Evolutionary conservation across 2,888 invertebrate genomes (phyloP), one percentile per base, ranked within the genome.

Genomic region (Diarsia rubi): DNA sequence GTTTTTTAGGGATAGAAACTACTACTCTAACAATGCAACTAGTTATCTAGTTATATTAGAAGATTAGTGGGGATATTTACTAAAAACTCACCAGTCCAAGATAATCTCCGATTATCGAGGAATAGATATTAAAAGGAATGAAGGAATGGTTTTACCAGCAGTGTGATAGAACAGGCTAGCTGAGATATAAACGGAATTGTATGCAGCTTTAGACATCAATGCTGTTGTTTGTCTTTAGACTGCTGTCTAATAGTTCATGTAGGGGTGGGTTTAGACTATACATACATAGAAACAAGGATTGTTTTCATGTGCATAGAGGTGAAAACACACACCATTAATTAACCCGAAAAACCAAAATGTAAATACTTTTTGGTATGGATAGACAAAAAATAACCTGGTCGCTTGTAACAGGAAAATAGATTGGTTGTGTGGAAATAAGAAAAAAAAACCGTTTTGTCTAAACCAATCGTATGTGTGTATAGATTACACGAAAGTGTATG

Each of bases 401-500:
- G 4, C 2, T n/a, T 44, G 42, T 42, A 21, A 37, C n/a, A 66
- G 16, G 62, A 62, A 45, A 2, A 31, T 31, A 45, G 19, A 24
- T 24, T 63, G 37, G 9, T 47, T 47, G n/a, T 19, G 12, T 21
- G 42, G 3, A 70, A 59, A 31, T 31, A 31, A 31, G 31, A 31
- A 31, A 31, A 31, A 31, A 31, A 31, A 31, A 31, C 31, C 2
- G 31, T 31, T 66, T 42, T 4, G 27, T 52, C 14, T 47, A 65
- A 37, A 52, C 67, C 16, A 1, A 44, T 0, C 16, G n/a, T 52
- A 21, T 37, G 2, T 66, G 9, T 27, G 6, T 62, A 31, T 65
- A 2, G 12, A 12, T 65, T 81, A 76, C 81, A 69, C 62, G 11
- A 31, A 24, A 47, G 65, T 75, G 75, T 76, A 76, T 66, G n/a